These are phyloP conservation scores for Chrysopa pallens DNA, from an alignment of 1,140 invertebrate species.

Conservation along the genomic window DNA sequence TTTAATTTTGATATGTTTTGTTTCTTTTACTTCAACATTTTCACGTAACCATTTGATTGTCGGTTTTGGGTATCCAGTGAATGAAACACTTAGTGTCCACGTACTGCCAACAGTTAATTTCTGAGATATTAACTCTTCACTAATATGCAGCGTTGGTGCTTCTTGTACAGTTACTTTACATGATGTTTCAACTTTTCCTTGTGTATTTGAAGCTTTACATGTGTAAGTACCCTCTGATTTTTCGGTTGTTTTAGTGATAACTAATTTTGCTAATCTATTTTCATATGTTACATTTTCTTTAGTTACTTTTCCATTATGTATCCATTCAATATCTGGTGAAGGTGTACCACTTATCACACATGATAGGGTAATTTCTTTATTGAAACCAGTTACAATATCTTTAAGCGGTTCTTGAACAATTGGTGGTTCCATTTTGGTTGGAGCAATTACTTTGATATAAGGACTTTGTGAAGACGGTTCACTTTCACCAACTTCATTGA, in stretches of 20 bases:
- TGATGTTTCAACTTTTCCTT: slow-evolving; percentile 49
- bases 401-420: slow-evolving; percentile 40
- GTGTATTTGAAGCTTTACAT: slow-evolving; percentile 50
- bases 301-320: slow-evolving; percentile 25
- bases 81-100: slow-evolving; percentile 38
- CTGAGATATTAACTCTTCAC: slow-evolving; percentile 38
- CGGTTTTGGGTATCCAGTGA: slow-evolving; percentile 48
- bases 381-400: slow-evolving; percentile 32
- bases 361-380: slow-evolving; percentile 42
- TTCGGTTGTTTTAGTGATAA: slow-evolving; percentile 37
- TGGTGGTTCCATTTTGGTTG: slow-evolving; percentile 31
- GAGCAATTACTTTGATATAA: slow-evolving; percentile 33
- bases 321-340: slow-evolving; percentile 60
- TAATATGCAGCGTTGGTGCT: slow-evolving; percentile 38
- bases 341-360: slow-evolving; percentile 64
- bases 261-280: slow-evolving; percentile 46
- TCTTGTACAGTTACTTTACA: slow-evolving; percentile 46
- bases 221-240: slow-evolving; percentile 48
- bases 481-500: slow-evolving; percentile 53
- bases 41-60: slow-evolving; percentile 39
- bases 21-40: slow-evolving; percentile 32
- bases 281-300: slow-evolving; percentile 37
- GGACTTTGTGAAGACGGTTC: slow-evolving; percentile 34
- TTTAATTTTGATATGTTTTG: slow-evolving; percentile 29
- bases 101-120: slow-evolving; percentile 36